A percentile compares a stretch with the other conserved stretches of the same genome.
phyloP scores from a whole-genome alignment of 1,140 invertebrate species.

The Microvelia longipes region DNA sequence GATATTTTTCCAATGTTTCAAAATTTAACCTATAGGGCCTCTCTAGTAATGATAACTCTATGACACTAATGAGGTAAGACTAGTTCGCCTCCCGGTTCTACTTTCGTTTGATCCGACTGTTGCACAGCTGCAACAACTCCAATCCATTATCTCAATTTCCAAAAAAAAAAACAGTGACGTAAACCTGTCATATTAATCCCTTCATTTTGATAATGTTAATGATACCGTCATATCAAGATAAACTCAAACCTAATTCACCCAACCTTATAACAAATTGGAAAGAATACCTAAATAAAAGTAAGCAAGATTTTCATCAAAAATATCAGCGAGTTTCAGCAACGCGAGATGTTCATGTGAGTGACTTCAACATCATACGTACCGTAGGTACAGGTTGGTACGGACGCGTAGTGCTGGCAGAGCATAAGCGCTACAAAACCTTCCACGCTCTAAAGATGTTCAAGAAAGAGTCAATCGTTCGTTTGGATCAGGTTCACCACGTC shows the following conservation, averaged over 20 bases:
- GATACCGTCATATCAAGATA: background rate
- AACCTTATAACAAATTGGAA: background rate
- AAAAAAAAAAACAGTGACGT: too few species aligned
- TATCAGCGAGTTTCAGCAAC: conserved; percentile 47
- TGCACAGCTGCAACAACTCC: too few species aligned
- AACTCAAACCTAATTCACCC: background rate
- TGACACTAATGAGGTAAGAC: too few species aligned
- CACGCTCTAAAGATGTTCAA: conserved; percentile 85
- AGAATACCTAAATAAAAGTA: background rate
- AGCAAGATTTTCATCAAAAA: background rate
- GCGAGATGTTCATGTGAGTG: conserved; percentile 10
- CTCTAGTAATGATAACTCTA: too few species aligned
- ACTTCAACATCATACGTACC: conserved; percentile 46
- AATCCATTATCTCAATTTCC: too few species aligned
- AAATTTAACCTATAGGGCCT: too few species aligned
- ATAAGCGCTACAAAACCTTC: conserved; percentile 41
- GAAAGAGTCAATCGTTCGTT: conserved; percentile 69
- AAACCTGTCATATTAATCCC: too few species aligned
- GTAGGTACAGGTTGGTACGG: conserved; percentile 83
- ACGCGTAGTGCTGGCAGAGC: conserved; percentile 63
- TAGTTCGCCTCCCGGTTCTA: too few species aligned
- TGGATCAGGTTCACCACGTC: conserved; percentile 72
- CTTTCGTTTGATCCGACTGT: too few species aligned
- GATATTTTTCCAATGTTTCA: too few species aligned
- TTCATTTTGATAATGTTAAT: too few species aligned